phyloP scores from a whole-genome alignment of 2,888 invertebrate species.

The Agriopis marginaria region DNA sequence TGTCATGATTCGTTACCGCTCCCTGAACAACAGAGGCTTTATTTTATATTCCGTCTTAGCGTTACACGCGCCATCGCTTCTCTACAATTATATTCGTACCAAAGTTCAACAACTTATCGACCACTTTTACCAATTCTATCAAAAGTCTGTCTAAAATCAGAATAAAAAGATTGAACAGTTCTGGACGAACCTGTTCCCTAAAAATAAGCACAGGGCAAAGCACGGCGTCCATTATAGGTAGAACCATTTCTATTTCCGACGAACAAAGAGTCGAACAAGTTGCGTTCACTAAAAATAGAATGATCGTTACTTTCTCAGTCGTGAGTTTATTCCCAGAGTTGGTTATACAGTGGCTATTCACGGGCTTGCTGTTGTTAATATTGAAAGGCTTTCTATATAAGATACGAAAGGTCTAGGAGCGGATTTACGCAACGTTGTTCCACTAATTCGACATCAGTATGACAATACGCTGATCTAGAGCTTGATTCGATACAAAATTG shows the following conservation, averaged over 20 bases:
- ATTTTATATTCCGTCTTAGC: neutral
- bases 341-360: constrained; percentile 63
- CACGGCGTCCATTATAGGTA: constrained; percentile 55
- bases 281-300: constrained; percentile 68
- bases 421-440: neutral
- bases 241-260: constrained; percentile 68
- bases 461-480: neutral
- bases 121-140: constrained; percentile 19
- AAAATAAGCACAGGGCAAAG: constrained; percentile 45
- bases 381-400: constrained; percentile 30
- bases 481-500: neutral
- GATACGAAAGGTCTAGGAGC: neutral
- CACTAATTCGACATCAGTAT: neutral
- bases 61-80: constrained; percentile 1
- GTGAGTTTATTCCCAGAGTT: constrained; percentile 67
- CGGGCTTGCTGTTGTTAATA: constrained; percentile 59
- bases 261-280: constrained; percentile 75
- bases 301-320: constrained; percentile 72
- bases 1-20: neutral
- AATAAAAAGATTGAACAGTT: constrained; percentile 7
- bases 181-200: constrained; percentile 42
- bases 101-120: neutral
- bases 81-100: neutral
- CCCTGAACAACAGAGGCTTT: neutral
- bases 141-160: constrained; percentile 39